phyloP scores from a whole-genome alignment of 53 echinoderm and acorn worm genomes.

The Astropecten irregularis region DNA sequence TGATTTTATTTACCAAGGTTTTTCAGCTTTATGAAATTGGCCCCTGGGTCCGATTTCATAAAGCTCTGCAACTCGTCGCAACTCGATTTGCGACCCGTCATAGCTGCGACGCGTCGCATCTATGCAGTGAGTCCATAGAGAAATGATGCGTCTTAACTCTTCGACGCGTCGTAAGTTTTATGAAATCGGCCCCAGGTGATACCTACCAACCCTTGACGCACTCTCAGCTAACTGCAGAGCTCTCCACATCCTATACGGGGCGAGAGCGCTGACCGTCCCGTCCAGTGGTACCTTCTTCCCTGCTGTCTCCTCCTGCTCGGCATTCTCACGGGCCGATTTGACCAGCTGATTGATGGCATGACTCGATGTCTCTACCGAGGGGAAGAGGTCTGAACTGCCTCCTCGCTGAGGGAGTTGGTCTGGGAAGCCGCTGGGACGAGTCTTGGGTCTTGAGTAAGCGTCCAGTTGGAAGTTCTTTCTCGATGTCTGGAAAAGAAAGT shows the following conservation, averaged over 20 bases:
- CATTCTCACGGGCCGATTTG: conserved; percentile 58
- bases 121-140: too few species aligned
- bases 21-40: too few species aligned
- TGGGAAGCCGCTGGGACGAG: conserved; percentile 18
- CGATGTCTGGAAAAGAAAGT: conserved; percentile 40
- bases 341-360: conserved; percentile 52
- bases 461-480: conserved; percentile 47
- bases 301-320: not conserved
- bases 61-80: too few species aligned
- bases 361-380: conserved; percentile 4
- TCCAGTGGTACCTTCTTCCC: not conserved
- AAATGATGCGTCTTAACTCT: too few species aligned
- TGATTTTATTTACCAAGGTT: too few species aligned
- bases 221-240: conserved; percentile 70
- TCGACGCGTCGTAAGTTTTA: too few species aligned
- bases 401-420: conserved; percentile 25
- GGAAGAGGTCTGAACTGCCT: not conserved
- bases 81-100: too few species aligned
- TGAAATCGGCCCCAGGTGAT: too few species aligned
- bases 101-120: too few species aligned
- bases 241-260: conserved; percentile 83
- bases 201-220: conserved; percentile 56
- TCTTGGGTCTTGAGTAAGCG: conserved; percentile 16
- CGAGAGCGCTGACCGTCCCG: conserved; percentile 23
- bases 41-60: too few species aligned